Evolutionary conservation across 1,140 invertebrate genomes (phyloP).

Genomic region (Bombus terrestris): DNA sequence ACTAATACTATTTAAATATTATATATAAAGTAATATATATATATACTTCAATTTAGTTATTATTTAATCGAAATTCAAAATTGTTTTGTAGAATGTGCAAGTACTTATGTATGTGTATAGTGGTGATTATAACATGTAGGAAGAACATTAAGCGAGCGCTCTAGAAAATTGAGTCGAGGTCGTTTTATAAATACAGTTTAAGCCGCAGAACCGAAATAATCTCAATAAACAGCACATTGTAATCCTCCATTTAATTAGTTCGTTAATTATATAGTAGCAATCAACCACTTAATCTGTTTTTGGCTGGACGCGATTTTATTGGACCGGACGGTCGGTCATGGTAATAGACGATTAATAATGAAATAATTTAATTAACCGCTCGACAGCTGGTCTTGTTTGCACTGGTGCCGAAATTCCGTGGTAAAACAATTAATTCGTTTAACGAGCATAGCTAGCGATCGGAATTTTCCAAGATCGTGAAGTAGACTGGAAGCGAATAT

Average conservation of each 20-base stretch:
- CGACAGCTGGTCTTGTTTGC: slow-evolving; percentile 21
- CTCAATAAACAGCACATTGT: background rate
- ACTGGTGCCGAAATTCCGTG: background rate
- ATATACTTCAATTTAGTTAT: no score
- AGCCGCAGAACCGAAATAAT: background rate
- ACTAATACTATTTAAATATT: no score
- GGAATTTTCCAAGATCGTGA: background rate
- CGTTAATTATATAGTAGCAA: slow-evolving; percentile 42
- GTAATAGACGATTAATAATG: slow-evolving; percentile 40
- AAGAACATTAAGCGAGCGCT: background rate
- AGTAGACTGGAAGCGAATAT: background rate
- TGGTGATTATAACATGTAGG: background rate
- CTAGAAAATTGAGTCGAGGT: background rate
- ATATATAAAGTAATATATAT: no score
- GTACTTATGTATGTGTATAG: background rate
- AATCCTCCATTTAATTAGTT: slow-evolving; percentile 36
- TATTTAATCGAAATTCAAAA: no score
- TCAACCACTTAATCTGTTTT: slow-evolving; percentile 39
- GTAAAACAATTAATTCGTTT: slow-evolving; percentile 14
- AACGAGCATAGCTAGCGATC: background rate
- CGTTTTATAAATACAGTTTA: background rate
- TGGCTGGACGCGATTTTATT: background rate
- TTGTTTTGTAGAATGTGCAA: no score
- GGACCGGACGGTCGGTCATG: background rate
- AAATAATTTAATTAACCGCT: slow-evolving; percentile 44